Percentiles rank a stretch among this genome's conserved stretches.
Evolutionary conservation across 2,888 invertebrate genomes (phyloP).

Genomic region (Hirtodrosophila duncani): DNA sequence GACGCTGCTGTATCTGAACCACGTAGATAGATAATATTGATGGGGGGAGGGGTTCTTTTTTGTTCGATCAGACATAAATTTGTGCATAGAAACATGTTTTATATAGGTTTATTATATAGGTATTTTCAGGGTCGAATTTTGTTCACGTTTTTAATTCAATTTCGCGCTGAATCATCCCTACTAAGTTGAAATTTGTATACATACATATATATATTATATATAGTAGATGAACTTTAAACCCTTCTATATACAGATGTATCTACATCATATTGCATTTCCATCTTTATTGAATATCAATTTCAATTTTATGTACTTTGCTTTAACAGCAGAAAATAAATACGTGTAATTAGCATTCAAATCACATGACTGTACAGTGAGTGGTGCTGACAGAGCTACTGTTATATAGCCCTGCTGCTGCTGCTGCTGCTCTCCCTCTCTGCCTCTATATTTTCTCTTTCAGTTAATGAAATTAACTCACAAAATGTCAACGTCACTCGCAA

Average conservation of each 20-base stretch:
- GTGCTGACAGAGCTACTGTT: neutral
- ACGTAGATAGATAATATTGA: conserved; percentile 11
- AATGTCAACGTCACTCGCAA: conserved; percentile 34
- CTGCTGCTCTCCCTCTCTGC: conserved; percentile 15
- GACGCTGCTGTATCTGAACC: conserved; percentile 12
- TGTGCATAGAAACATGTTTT: too few species aligned
- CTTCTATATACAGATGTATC: too few species aligned
- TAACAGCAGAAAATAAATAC: conserved; percentile 24
- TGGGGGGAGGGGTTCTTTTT: conserved; percentile 4
- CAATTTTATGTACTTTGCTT: neutral
- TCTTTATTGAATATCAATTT: conserved; percentile 20
- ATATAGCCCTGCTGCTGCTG: neutral
- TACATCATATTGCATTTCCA: too few species aligned
- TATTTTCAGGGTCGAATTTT: too few species aligned
- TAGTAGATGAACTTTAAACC: too few species aligned
- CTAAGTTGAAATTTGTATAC: too few species aligned
- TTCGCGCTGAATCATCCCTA: too few species aligned
- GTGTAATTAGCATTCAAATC: conserved; percentile 60
- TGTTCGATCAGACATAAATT: too few species aligned
- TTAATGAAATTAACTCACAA: neutral
- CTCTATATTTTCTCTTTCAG: conserved; percentile 5
- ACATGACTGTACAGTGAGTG: conserved; percentile 52
- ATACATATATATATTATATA: too few species aligned
- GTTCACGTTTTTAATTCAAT: too few species aligned
- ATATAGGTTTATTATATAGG: too few species aligned